phyloP scores from a whole-genome alignment of 2,797 vertebrate genomes.

The Harpagifer antarcticus region DNA sequence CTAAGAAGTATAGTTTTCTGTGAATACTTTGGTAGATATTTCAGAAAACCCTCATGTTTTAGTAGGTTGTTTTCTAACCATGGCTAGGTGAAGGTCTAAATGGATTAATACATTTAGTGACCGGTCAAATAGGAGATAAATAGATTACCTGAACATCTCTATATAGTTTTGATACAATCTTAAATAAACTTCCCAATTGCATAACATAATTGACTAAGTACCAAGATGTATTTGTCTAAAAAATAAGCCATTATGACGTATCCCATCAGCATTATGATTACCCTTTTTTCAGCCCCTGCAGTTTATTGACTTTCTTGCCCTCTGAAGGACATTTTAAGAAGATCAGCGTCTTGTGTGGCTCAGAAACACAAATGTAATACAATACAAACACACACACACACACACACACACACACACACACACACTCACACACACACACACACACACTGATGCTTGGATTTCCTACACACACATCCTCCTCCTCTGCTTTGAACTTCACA shows the following conservation, averaged over 20 bases:
- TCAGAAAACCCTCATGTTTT: too few species aligned
- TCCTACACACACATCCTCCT: conserved; percentile 24
- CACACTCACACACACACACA: neutral
- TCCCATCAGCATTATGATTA: neutral
- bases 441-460: neutral
- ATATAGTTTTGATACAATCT: neutral
- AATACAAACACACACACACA: neutral
- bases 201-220: too few species aligned
- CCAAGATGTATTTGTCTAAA: too few species aligned
- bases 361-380: neutral
- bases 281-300: neutral
- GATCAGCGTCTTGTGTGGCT: neutral
- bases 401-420: neutral
- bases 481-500: conserved; percentile 1
- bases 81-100: too few species aligned
- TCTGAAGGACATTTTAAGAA: conserved; percentile 9
- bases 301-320: neutral
- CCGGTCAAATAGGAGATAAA: neutral
- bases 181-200: neutral
- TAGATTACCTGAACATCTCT: neutral
- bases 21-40: too few species aligned
- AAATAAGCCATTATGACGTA: neutral
- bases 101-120: too few species aligned
- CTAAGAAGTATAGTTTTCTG: too few species aligned
- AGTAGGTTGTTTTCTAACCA: too few species aligned